These are phyloP conservation scores for Himalopsyche phryganea DNA, from an alignment of 1,140 invertebrate genomes.

Conservation along the genomic window DNA sequence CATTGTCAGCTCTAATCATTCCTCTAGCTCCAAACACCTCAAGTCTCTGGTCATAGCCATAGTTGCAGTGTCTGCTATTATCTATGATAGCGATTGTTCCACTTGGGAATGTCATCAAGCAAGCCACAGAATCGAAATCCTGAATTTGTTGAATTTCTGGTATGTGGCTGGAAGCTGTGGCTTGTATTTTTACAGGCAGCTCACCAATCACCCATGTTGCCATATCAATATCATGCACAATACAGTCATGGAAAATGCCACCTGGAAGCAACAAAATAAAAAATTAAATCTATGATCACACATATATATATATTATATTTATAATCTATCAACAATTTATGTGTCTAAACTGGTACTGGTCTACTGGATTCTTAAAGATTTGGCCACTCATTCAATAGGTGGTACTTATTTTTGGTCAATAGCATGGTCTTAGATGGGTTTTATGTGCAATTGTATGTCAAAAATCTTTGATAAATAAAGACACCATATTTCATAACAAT, in stretches of 20 bases:
- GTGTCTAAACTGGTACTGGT: too few relatives aligned
- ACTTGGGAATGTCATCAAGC: constrained; percentile 60
- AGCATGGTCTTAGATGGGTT: too few relatives aligned
- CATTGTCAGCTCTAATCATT: constrained; percentile 57
- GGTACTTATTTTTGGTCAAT: too few relatives aligned
- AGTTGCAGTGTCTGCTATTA: constrained; percentile 59
- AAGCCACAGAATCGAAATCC: constrained; percentile 65
- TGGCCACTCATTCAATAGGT: too few relatives aligned
- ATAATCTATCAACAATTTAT: too few relatives aligned
- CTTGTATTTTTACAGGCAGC: constrained; percentile 56
- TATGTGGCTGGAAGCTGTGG: constrained; percentile 53
- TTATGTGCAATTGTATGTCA: too few relatives aligned
- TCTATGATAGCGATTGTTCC: constrained; percentile 63
- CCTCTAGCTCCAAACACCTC: constrained; percentile 64
- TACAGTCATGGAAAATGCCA: constrained; percentile 71
- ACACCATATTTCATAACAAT: too few relatives aligned
- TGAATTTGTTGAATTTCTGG: constrained; percentile 58
- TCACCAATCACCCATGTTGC: constrained; percentile 61
- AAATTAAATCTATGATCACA: too few relatives aligned
- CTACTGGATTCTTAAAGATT: too few relatives aligned
- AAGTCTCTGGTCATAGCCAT: constrained; percentile 69
- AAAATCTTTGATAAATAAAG: too few relatives aligned
- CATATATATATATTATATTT: too few relatives aligned
- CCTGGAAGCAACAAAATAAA: constrained; percentile 49
- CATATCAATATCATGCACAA: constrained; percentile 70